Evolutionary conservation across 2,113 vertebrate genomes (phyloP).

Genomic region (Todiramphus chloris): DNA sequence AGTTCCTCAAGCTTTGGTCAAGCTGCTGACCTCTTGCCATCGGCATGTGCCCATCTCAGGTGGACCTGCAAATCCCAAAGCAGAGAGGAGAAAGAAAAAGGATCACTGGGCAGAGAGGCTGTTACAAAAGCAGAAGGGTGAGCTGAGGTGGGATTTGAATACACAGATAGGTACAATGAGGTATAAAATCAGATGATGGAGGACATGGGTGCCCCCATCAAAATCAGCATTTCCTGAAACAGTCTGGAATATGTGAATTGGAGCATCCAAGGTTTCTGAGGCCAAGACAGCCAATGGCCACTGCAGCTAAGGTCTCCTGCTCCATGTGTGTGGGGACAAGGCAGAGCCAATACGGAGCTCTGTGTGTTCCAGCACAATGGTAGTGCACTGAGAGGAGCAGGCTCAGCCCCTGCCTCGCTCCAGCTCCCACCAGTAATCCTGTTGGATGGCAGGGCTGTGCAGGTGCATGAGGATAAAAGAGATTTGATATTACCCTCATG

Average conservation of each 20-base stretch:
- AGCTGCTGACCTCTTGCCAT: background rate
- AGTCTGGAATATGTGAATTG: background rate
- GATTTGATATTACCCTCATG: background rate
- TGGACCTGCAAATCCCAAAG: background rate
- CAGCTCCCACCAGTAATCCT: rapidly evolving
- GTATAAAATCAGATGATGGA: background rate
- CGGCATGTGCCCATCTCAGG: rapidly evolving
- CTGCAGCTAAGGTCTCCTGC: too few relatives aligned
- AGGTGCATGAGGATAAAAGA: rapidly evolving
- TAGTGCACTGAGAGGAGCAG: rapidly evolving
- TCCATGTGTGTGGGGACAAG: rapidly evolving
- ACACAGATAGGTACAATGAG: background rate
- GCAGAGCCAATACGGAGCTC: background rate
- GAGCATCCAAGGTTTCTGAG: background rate
- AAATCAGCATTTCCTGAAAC: background rate
- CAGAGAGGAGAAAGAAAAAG: background rate
- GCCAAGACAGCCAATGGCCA: background rate
- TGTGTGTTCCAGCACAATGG: background rate
- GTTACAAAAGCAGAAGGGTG: background rate
- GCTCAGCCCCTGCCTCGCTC: rapidly evolving
- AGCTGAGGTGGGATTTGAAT: background rate
- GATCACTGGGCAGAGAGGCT: background rate
- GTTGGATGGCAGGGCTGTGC: rapidly evolving
- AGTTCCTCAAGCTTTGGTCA: background rate
- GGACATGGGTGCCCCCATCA: rapidly evolving